phyloP scores from a whole-genome alignment of 2,888 invertebrate genomes.

The Magallana nippona region DNA sequence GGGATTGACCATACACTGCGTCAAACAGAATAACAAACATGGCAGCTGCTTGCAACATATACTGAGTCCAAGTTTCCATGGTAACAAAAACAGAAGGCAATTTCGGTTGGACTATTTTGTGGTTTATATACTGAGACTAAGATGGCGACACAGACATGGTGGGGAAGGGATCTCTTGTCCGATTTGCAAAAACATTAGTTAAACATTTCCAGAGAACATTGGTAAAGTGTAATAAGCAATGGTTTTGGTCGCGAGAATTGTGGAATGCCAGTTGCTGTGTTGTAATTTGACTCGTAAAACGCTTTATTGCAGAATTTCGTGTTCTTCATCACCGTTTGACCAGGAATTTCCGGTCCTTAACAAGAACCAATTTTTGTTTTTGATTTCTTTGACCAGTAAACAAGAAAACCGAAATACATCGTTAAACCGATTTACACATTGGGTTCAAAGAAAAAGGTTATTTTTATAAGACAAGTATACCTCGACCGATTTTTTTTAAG shows the following conservation, averaged over 20 bases:
- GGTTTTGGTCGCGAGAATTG: background rate
- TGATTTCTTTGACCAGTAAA: background rate
- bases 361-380: background rate
- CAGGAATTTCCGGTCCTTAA: constrained; percentile 9
- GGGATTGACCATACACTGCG: background rate
- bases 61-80: constrained; percentile 8
- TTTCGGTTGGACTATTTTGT: background rate
- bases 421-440: background rate
- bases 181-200: background rate
- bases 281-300: background rate
- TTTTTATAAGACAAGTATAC: background rate
- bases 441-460: background rate
- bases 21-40: background rate
- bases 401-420: background rate
- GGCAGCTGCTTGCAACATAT: constrained; percentile 7
- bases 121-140: constrained; percentile 11
- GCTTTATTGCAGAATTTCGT: constrained; percentile 9
- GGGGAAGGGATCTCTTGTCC: background rate
- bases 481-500: too few species aligned
- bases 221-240: background rate
- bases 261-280: background rate
- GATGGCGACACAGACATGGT: background rate
- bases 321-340: background rate
- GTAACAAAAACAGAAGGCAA: background rate
- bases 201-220: constrained; percentile 18